Percentiles rank a stretch among this genome's conserved stretches.
These are phyloP conservation scores for Ferrisia virgata DNA, from an alignment of 2,888 invertebrate genomes.

Conservation along the genomic window DNA sequence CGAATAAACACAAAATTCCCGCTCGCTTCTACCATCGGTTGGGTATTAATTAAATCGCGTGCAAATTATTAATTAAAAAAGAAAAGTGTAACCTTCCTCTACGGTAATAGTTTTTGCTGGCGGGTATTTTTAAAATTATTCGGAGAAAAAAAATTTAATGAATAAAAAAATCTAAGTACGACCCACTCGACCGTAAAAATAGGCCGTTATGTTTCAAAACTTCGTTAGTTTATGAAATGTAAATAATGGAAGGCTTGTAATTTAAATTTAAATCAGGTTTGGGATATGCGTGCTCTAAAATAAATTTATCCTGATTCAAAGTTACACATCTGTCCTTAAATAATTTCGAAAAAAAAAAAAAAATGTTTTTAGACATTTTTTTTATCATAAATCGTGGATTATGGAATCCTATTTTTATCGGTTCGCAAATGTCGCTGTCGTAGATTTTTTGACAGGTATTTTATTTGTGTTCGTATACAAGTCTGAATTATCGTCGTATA, in stretches of 20 bases:
- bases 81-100: conserved; percentile 40
- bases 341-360: not conserved
- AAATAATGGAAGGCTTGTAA: conserved; percentile 35
- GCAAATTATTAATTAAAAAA: conserved; percentile 45
- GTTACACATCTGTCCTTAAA: not conserved
- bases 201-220: conserved; percentile 43
- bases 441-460: not conserved
- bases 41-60: conserved; percentile 45
- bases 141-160: conserved; percentile 31
- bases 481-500: not conserved
- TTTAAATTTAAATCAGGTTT: conserved; percentile 36
- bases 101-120: conserved; percentile 42
- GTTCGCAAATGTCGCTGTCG: not conserved
- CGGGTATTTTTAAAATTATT: conserved; percentile 43
- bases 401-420: not conserved
- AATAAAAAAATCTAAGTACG: conserved; percentile 35
- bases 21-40: not conserved
- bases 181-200: conserved; percentile 38
- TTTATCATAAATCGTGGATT: conserved; percentile 3
- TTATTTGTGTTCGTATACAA: not conserved
- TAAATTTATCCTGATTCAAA: not conserved
- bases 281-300: conserved; percentile 33
- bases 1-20: conserved; percentile 37
- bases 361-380: not conserved
- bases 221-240: conserved; percentile 43